Evolutionary conservation across 2,888 invertebrate species (phyloP).

Genomic region (Nowickia ferox): DNA sequence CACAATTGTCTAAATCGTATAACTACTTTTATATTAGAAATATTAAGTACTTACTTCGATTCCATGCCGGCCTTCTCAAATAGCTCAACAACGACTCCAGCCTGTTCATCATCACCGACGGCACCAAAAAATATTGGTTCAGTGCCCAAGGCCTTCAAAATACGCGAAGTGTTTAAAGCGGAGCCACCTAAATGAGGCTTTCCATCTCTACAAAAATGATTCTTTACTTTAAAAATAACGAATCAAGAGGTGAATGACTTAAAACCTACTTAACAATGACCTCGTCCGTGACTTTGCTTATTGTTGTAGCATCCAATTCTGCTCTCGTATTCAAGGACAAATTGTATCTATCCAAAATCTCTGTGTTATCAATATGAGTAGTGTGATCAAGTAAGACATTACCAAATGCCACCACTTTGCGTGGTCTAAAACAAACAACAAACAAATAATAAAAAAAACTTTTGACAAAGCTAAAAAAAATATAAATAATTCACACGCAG

Average conservation of each 20-base stretch:
- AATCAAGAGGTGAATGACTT: not conserved
- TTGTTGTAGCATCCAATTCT: conserved; percentile 78
- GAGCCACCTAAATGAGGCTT: conserved; percentile 83
- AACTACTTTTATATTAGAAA: not conserved
- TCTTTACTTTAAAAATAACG: conserved; percentile 14
- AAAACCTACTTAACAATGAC: conserved; percentile 63
- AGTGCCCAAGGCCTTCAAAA: conserved; percentile 81
- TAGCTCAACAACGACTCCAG: conserved; percentile 81
- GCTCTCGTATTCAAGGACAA: conserved; percentile 79
- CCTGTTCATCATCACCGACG: conserved; percentile 84
- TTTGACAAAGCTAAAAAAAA: not conserved
- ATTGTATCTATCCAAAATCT: conserved; percentile 78
- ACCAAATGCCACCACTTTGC: conserved; percentile 81
- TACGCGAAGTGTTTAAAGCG: conserved; percentile 84
- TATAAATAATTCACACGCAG: not conserved
- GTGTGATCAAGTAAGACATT: conserved; percentile 81
- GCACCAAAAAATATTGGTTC: conserved; percentile 84
- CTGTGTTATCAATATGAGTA: conserved; percentile 75
- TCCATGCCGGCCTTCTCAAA: conserved; percentile 82
- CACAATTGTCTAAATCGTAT: too few species aligned
- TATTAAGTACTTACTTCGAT: conserved; percentile 74
- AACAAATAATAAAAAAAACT: not conserved
- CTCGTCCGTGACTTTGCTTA: conserved; percentile 76
- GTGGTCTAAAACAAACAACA: conserved; percentile 73
- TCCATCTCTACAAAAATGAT: conserved; percentile 44